phyloP scores from a whole-genome alignment of 2,113 vertebrate species.

The Sula dactylatra region DNA sequence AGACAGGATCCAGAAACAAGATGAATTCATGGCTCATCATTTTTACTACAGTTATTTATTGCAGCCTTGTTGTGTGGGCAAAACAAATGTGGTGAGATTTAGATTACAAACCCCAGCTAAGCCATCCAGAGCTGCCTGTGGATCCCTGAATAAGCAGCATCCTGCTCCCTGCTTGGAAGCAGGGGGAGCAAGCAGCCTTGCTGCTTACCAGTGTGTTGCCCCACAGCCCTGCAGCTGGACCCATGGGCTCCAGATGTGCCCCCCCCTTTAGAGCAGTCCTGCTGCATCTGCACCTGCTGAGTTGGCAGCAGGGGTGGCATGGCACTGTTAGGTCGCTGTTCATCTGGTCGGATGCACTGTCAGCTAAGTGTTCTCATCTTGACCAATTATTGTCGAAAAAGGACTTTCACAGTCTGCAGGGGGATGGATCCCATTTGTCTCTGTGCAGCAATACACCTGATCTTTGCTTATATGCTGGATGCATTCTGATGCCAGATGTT shows the following conservation, averaged over 20 bases:
- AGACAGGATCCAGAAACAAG: background rate
- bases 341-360: background rate
- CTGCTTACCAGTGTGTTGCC: background rate
- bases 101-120: background rate
- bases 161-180: background rate
- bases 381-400: background rate
- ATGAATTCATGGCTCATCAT: background rate
- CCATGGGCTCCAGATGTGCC: background rate
- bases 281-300: background rate
- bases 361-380: background rate
- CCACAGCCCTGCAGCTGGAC: background rate
- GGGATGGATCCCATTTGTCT: background rate
- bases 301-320: background rate
- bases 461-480: background rate
- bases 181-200: background rate
- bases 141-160: background rate
- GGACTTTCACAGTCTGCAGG: background rate
- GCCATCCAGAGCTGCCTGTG: background rate
- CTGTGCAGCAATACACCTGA: background rate
- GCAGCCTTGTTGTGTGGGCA: background rate
- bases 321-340: background rate
- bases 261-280: background rate
- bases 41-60: background rate
- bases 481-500: background rate
- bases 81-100: background rate